Evolutionary conservation across 2,113 vertebrate genomes (phyloP), one percentile per base, ranked within the genome.

Genomic region (Toxotes chatareus): DNA sequence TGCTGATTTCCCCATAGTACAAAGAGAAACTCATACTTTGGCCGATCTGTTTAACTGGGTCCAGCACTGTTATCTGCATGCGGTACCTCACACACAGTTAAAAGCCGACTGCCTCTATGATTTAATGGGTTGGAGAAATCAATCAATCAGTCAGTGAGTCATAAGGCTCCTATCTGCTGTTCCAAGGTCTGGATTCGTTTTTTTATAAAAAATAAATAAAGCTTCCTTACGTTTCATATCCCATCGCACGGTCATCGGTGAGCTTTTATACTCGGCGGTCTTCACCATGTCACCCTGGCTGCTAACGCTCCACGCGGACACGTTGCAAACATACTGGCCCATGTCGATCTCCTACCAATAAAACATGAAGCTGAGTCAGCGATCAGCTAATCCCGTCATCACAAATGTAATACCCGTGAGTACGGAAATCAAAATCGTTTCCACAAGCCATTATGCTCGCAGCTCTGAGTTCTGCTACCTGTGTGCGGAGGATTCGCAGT

Each of bases 401-500:
- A 27, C 27, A 27, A 1, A 27, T 27, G 27, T 27, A 27, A 27
- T 27, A 27, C 27, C 27, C 1, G 16, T n/a, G 8, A 21, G 10
- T 9, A 53, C 9, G 1, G 21, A 53, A 53, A 9, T 44, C 19
- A 16, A 19, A 14, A 40, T 21, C 11, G 21, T 34, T 62, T 61
- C 36, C 36, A 12, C 17, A 3, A 9, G 10, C n/a, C 19, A 13
- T 9, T 6, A 4, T 8, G 46, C 5, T 23, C 4, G 4, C 16
- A 9, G 13, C 2, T 27, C n/a, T 7, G 8, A 1, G 4, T 10
- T 51, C 47, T 67, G 2, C 23, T 5, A 93, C 93, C 93, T 94
- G 88, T 0, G 97, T 96, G 86, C 94, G 97, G 57, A 97, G 96
- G 83, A 99, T 95, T 16, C 95, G 95, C 80, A 99, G 96, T 46